Evolutionary conservation across 2,888 invertebrate species (phyloP).

Genomic region (Ommatoiulus sabulosus): DNA sequence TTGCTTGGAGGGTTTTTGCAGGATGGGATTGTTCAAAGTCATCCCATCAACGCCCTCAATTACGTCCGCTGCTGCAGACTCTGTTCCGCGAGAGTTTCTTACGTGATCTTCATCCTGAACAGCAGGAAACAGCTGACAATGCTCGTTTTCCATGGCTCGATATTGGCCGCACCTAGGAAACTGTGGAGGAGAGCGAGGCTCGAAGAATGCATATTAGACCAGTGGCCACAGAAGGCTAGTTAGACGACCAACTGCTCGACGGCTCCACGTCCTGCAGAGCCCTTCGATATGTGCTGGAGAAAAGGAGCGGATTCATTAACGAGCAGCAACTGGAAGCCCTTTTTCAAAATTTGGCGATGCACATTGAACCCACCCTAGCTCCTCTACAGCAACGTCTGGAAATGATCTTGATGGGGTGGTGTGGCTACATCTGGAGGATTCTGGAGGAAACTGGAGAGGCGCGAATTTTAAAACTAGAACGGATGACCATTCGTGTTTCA

Average conservation of each 20-base stretch:
- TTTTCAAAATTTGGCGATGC: too few relatives aligned
- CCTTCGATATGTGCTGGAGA: background rate
- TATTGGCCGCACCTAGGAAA: background rate
- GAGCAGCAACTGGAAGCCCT: too few relatives aligned
- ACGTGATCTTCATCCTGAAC: conserved; percentile 11
- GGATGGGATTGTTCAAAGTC: conserved; percentile 12
- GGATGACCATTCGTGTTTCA: too few relatives aligned
- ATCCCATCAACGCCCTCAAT: background rate
- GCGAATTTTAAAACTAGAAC: background rate
- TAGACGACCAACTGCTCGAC: background rate
- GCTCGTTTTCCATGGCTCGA: background rate
- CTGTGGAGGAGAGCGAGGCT: background rate
- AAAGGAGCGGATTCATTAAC: background rate
- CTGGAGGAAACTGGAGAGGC: background rate
- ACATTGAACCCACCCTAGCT: too few relatives aligned
- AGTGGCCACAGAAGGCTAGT: too few relatives aligned
- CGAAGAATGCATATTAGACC: background rate
- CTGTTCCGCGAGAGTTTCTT: background rate
- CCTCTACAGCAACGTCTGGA: background rate
- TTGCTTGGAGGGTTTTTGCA: too few relatives aligned
- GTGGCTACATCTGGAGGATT: background rate
- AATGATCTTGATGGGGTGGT: too few relatives aligned
- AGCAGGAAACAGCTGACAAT: background rate
- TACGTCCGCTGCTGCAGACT: too few relatives aligned
- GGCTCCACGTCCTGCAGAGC: background rate